A percentile compares a stretch with the other conserved stretches of the same genome.
phyloP scores from a whole-genome alignment of 2,113 vertebrate species.

The Oncorhynchus nerka region DNA sequence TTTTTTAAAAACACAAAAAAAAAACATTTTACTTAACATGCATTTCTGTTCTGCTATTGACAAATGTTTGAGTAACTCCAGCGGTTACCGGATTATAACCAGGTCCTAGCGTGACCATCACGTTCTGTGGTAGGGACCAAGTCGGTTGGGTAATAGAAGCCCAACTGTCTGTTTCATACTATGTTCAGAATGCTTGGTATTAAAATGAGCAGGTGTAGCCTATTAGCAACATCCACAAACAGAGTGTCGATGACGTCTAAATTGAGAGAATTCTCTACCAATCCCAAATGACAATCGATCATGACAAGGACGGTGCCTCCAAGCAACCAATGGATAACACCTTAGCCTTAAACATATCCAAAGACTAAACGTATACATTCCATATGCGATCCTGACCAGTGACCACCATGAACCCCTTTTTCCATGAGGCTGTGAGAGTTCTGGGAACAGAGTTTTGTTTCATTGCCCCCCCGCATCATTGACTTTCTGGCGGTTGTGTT shows the following conservation, averaged over 20 bases:
- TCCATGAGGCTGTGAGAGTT: background rate
- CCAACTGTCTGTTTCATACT: too few relatives aligned
- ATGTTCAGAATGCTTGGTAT: too few relatives aligned
- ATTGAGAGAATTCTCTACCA: too few relatives aligned
- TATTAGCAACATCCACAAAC: too few relatives aligned
- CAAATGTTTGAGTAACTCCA: background rate
- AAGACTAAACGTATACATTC: too few relatives aligned
- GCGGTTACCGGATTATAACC: background rate
- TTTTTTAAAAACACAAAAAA: background rate
- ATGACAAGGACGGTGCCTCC: too few relatives aligned
- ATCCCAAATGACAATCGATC: too few relatives aligned
- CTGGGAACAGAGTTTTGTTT: background rate
- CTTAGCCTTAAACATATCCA: too few relatives aligned
- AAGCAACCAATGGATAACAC: too few relatives aligned
- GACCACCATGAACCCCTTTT: background rate
- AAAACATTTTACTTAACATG: background rate
- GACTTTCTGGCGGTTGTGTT: background rate
- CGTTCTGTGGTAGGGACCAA: background rate
- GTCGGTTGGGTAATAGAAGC: too few relatives aligned
- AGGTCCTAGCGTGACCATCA: background rate
- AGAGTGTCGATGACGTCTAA: too few relatives aligned
- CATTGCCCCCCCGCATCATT: background rate
- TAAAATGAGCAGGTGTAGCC: too few relatives aligned
- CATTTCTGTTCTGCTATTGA: background rate
- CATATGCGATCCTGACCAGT: background rate